phyloP scores from a whole-genome alignment of 2,113 vertebrate genomes.

The Lepus europaeus region DNA sequence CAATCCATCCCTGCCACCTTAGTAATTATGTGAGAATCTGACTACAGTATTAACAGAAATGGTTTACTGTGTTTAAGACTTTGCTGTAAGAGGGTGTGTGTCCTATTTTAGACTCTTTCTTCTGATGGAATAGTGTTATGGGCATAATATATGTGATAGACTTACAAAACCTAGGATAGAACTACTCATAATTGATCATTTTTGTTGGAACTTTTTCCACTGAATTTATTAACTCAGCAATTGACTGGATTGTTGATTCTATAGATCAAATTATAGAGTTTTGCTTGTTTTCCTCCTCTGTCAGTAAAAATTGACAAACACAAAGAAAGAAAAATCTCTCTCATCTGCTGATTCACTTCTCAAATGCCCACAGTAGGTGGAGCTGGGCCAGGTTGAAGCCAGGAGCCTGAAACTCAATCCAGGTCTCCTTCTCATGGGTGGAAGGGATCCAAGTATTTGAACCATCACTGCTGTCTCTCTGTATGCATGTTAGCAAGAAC shows the following conservation, averaged over 20 bases:
- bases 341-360: no score
- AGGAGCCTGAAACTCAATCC: no score
- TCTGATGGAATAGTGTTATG: neutral
- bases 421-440: no score
- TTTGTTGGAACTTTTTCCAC: conserved; percentile 22
- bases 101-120: neutral
- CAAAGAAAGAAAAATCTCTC: no score
- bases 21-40: neutral
- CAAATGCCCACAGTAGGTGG: no score
- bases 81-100: neutral
- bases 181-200: neutral
- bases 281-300: neutral
- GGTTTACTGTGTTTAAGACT: neutral
- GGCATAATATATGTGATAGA: neutral
- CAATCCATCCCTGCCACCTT: neutral
- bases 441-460: no score
- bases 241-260: conserved; percentile 20
- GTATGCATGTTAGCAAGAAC: no score
- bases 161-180: neutral
- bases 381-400: no score
- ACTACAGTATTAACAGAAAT: neutral
- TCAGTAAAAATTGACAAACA: conserved; percentile 50
- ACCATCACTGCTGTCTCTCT: no score
- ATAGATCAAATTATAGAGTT: neutral
- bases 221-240: conserved; percentile 4